These are phyloP conservation scores for Mystacides longicornis DNA, from an alignment of 2,888 invertebrate genomes.

Conservation along the genomic window DNA sequence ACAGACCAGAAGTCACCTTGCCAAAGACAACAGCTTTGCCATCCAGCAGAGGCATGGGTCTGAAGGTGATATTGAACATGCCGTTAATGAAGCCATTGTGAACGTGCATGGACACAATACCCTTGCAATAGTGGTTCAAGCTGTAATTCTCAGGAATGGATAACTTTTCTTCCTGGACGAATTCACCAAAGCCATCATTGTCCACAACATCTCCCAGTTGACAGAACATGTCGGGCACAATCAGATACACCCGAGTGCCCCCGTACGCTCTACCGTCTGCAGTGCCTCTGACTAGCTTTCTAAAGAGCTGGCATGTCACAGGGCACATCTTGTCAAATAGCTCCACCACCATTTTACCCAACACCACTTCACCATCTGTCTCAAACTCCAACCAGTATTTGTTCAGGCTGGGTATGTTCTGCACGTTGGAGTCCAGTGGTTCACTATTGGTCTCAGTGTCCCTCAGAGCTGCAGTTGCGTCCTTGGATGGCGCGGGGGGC, in stretches of 20 bases:
- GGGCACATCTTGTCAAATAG: conserved; percentile 18
- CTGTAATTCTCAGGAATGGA: conserved; percentile 11
- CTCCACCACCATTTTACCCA: conserved; percentile 10
- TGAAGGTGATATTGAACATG: conserved; percentile 17
- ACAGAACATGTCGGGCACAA: conserved; percentile 18
- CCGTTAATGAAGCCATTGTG: conserved; percentile 8
- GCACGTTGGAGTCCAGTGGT: conserved; percentile 6
- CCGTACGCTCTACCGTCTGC: conserved; percentile 7
- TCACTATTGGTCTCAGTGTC: conserved; percentile 1
- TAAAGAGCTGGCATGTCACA: conserved; percentile 10
- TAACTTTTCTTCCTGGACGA: conserved; percentile 3
- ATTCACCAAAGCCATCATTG: conserved; percentile 19
- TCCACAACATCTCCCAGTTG: conserved; percentile 12
- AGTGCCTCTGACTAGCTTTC: conserved; percentile 10
- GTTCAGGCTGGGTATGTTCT: conserved; percentile 1
- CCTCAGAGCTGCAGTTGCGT: background rate
- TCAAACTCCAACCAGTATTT: conserved; percentile 18
- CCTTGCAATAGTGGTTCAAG: conserved; percentile 11
- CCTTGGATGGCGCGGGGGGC: conserved; percentile 5
- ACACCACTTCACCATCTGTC: conserved; percentile 7
- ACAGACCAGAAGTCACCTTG: conserved; percentile 7
- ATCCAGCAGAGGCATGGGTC: conserved; percentile 13
- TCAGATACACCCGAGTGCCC: conserved; percentile 14
- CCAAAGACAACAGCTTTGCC: conserved; percentile 18
- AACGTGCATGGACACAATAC: conserved; percentile 15